Percentiles rank a stretch among this genome's conserved stretches.
phyloP scores from a whole-genome alignment of 2,888 invertebrate genomes.

The Patella pellucida region DNA sequence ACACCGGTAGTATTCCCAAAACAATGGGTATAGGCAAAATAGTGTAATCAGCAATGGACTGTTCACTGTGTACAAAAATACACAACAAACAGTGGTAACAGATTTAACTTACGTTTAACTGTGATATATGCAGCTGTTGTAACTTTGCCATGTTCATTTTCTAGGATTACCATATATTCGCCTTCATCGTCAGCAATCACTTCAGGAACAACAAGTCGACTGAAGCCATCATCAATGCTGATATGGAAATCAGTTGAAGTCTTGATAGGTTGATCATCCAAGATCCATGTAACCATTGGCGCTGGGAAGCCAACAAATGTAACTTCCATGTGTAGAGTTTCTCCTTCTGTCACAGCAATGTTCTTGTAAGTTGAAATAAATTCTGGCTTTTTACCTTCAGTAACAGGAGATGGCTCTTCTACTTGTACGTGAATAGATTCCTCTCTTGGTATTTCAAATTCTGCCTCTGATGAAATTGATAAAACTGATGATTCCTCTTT shows the following conservation, averaged over 20 bases:
- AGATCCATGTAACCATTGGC: slow-evolving; percentile 68
- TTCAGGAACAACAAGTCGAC: slow-evolving; percentile 66
- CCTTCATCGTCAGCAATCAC: slow-evolving; percentile 60
- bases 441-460: slow-evolving; percentile 2
- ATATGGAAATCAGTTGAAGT: slow-evolving; percentile 36
- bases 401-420: slow-evolving; percentile 28
- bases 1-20: no score
- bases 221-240: slow-evolving; percentile 29
- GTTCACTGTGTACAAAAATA: no score
- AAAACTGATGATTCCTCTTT: slow-evolving; percentile 16
- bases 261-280: slow-evolving; percentile 76
- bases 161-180: slow-evolving; percentile 57
- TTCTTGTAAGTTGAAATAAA: slow-evolving; percentile 30
- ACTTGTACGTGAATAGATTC: background rate
- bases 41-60: no score
- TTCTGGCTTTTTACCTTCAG: slow-evolving; percentile 33
- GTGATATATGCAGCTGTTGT: slow-evolving; percentile 55
- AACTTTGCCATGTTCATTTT: slow-evolving; percentile 57
- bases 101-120: slow-evolving; percentile 50
- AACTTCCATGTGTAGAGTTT: slow-evolving; percentile 46
- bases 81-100: no score
- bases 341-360: slow-evolving; percentile 37
- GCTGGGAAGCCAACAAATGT: slow-evolving; percentile 52
- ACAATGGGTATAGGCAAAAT: no score
- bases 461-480: slow-evolving; percentile 13